Base-by-base conservation (phyloP, 2,797 vertebrate species). In the Falco berigora region DNA sequence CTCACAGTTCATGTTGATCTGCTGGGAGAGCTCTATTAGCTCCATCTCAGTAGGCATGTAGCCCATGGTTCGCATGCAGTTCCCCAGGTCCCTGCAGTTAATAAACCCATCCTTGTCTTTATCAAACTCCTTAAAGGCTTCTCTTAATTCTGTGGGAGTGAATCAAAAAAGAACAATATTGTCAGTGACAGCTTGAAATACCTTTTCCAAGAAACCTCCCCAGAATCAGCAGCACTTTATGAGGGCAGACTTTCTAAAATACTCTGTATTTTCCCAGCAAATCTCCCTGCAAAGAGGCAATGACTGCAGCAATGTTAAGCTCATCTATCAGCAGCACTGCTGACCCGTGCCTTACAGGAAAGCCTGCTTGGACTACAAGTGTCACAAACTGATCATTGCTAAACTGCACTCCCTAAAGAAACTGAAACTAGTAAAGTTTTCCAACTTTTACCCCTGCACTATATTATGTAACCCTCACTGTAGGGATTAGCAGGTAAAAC, bases 1-100 rank as follows among this genome's bases (percentile, higher is more conserved):
- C 98, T 98, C 97, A 99, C 99, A 3, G 97, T 99, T 99, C 99
- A 99, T 99, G 98, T 99, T 99, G 98, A 99, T 99, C 98, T 99
- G 99, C 98, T 99, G 99, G 88, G 99, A 99, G 36, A 99, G 98
- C 88, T 99, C 99, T 14, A 99, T 99, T 49, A 99, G 98, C 97
- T 99, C 99, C 99, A 99, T 99, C 98, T 99, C 99, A 1, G 99
- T 99, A 42, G 99, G 99, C 99, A 99, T 99, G 98, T 99, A 99
- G 68, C 99, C 99, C 99, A 99, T 99, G 32, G 99, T 99, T 46
- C 99, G 98, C 99, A 99, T 99, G 97, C 99, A 99, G 97, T 99
- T 99, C 21, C 99, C 99, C 97, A 99, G 98, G 96, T 99, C 99
- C 95, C 99, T 99, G 96, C 99, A 99, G 98, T 99, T 99, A 90